Base-by-base conservation (phyloP, 1,140 invertebrate species). In the Drosophila mojavensis region DNA sequence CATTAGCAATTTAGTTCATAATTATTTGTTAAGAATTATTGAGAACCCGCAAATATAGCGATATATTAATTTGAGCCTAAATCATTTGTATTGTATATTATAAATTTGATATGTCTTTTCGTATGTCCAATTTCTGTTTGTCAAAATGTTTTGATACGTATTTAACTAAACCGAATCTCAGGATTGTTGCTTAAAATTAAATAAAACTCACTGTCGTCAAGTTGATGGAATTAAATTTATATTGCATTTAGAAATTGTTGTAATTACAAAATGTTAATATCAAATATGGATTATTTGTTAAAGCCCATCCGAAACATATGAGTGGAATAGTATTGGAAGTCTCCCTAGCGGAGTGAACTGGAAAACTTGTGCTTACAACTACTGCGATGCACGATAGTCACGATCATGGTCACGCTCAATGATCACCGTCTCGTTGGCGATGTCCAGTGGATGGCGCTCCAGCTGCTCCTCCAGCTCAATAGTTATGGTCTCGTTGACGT, bases 341-440 rank as follows among this genome's bases (percentile, higher is more conserved):
- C 45, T 26, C 39, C 36, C 53, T 66, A 48, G 17, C 20, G 15
- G 43, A 45, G 43, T 39, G 36, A 48, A 63, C 6, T 63, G 50
- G 55, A 66, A 59, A 67, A 56, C 70, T 58, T 67, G 70, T 69
- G 59, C 64, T 54, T 68, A 61, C 28, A 68, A 74, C 71, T 74
- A 48, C 71, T 74, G 48, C 56, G 53, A 45, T 33, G 28, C 33
- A 24, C 17, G 30, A 41, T 33, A 53, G 62, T 67, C 70, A 56
- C 51, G 30, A 36, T 36, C 33, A 3, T 36, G 33, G 33, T 36
- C 33, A 39, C 36, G 36, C 75, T 78, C 78, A 67, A 85, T 66
- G 58, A 50, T 71, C 59, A 85, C 62, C 33, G 74, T 84, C 47
- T 70, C 74, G 48, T 54, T 33, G 7, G 33, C 33, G 33, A 33